phyloP scores from a whole-genome alignment of 2,888 invertebrate genomes.

The Leucoma salicis region DNA sequence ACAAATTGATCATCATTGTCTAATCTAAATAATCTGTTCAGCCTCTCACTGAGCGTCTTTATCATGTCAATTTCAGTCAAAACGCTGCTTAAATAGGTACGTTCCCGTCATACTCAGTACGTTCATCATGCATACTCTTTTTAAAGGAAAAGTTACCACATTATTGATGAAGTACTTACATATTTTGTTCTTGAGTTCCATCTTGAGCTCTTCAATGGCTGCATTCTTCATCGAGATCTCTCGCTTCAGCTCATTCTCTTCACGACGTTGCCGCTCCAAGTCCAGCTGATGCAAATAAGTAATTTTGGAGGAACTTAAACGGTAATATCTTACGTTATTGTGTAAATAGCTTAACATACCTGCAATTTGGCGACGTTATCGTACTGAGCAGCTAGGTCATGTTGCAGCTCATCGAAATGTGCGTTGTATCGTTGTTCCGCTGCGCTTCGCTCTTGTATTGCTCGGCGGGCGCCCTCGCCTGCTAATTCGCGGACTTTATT shows the following conservation, averaged over 20 bases:
- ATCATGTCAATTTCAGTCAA: no score
- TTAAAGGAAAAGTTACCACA: no score
- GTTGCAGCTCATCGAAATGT: slow-evolving; percentile 89
- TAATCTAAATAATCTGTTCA: no score
- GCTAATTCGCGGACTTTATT: slow-evolving; percentile 88
- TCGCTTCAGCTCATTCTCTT: slow-evolving; percentile 88
- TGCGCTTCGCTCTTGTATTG: slow-evolving; percentile 87
- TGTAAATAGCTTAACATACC: slow-evolving; percentile 43
- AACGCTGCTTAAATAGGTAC: no score
- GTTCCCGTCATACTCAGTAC: no score
- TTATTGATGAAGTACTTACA: slow-evolving; percentile 76
- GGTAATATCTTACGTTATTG: neutral
- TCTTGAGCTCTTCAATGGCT: slow-evolving; percentile 89
- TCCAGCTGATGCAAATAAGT: slow-evolving; percentile 76
- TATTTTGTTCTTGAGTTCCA: slow-evolving; percentile 89
- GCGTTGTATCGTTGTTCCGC: slow-evolving; percentile 88
- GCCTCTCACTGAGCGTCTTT: no score
- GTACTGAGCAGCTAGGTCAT: slow-evolving; percentile 90
- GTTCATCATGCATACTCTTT: no score
- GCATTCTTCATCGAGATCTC: slow-evolving; percentile 89
- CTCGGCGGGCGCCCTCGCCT: slow-evolving; percentile 87
- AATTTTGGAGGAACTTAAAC: neutral
- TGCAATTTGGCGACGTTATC: slow-evolving; percentile 89
- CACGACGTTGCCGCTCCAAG: slow-evolving; percentile 89
- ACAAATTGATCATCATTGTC: no score